Conservation (phyloP, 1,140 invertebrate genomes). For the Caenorhabditis inopinata region DNA sequence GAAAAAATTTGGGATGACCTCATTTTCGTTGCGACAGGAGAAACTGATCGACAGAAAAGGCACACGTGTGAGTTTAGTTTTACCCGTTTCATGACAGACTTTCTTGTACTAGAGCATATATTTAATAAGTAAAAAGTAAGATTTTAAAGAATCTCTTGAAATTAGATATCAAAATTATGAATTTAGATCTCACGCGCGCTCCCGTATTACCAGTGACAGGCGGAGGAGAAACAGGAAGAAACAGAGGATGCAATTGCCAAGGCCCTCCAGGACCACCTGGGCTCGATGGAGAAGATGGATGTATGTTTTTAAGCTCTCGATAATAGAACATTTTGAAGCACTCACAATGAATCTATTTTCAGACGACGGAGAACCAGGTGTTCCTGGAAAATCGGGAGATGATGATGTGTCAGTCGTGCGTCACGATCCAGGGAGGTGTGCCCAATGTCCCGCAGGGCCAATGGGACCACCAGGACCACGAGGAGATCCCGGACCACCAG, state of each 20-base stretch:
- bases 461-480: slow-evolving; percentile 20
- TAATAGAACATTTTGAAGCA: too few relatives aligned
- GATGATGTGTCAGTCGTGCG: neutral
- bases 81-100: too few relatives aligned
- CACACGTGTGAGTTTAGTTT: neutral
- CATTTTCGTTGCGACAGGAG: neutral
- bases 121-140: too few relatives aligned
- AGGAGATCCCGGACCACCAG: neutral
- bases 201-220: neutral
- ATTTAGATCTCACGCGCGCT: neutral
- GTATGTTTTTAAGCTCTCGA: neutral
- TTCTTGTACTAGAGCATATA: too few relatives aligned
- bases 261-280: slow-evolving; percentile 7
- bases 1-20: slow-evolving; percentile 24
- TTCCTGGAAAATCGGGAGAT: neutral
- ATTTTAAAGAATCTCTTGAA: too few relatives aligned
- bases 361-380: slow-evolving; percentile 11
- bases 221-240: neutral
- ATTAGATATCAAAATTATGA: neutral
- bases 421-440: neutral
- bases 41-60: slow-evolving; percentile 15
- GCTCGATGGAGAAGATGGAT: slow-evolving; percentile 10
- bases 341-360: neutral
- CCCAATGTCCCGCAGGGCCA: neutral
- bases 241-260: neutral